A percentile compares a stretch with the other conserved stretches of the same genome.
phyloP scores from a whole-genome alignment of 2,797 vertebrate genomes.

The Cirrhinus mrigala region DNA sequence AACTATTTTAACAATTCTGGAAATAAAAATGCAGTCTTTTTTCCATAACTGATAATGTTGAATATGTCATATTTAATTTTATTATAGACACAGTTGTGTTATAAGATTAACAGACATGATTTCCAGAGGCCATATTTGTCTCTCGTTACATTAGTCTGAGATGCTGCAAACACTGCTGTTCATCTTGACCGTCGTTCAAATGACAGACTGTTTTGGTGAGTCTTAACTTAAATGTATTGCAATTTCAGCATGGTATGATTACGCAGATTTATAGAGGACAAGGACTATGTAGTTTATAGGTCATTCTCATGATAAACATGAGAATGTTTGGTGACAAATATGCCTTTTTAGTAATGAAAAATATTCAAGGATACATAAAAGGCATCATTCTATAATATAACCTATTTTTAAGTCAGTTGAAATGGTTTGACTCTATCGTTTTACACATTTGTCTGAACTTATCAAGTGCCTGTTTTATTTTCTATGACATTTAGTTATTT shows the following conservation, averaged over 20 bases:
- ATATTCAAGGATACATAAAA: no score
- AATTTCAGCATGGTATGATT: no score
- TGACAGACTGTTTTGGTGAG: neutral
- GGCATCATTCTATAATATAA: no score
- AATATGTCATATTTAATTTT: neutral
- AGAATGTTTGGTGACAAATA: no score
- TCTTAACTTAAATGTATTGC: neutral
- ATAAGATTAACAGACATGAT: neutral
- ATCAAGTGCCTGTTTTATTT: neutral
- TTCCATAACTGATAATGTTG: neutral
- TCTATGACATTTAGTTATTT: neutral
- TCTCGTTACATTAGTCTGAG: neutral
- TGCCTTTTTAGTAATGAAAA: no score
- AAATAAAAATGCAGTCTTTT: neutral
- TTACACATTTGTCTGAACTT: neutral
- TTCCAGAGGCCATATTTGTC: neutral
- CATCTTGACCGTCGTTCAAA: neutral
- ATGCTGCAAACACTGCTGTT: slow-evolving; percentile 4
- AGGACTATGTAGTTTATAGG: no score
- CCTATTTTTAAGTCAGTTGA: no score
- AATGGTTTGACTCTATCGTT: no score
- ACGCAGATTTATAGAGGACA: no score
- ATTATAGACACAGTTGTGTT: neutral
- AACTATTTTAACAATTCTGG: neutral
- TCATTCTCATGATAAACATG: no score